Evolutionary conservation across 2,797 vertebrate genomes (phyloP).

Genomic region (Acomys russatus): DNA sequence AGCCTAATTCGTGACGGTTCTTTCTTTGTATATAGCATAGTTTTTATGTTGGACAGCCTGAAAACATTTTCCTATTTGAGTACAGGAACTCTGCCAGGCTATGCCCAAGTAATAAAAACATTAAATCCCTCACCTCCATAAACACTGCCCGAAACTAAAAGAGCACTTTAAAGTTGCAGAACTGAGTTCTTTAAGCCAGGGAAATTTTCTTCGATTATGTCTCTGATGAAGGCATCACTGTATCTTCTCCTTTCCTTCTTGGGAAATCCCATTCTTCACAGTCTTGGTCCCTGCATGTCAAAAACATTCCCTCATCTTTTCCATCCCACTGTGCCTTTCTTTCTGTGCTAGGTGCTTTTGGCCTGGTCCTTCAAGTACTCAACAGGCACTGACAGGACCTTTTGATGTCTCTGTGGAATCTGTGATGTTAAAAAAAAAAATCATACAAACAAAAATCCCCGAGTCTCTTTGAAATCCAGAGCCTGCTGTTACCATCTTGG

Average conservation of each 20-base stretch:
- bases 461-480: background rate
- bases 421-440: slow-evolving; percentile 5
- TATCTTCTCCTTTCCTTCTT: slow-evolving; percentile 32
- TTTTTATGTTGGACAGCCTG: slow-evolving; percentile 21
- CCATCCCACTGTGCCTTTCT: slow-evolving; percentile 32
- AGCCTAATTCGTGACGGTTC: background rate
- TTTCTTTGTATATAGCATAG: background rate
- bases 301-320: slow-evolving; percentile 15
- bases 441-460: background rate
- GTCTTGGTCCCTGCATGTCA: background rate
- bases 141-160: slow-evolving; percentile 2
- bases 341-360: background rate
- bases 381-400: background rate
- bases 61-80: slow-evolving; percentile 9
- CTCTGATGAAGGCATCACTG: slow-evolving; percentile 38
- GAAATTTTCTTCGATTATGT: slow-evolving; percentile 61
- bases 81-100: slow-evolving; percentile 31
- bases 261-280: slow-evolving; percentile 38
- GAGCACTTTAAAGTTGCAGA: slow-evolving; percentile 25
- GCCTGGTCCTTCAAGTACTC: background rate
- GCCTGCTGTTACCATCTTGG: background rate
- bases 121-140: background rate
- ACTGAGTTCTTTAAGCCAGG: slow-evolving; percentile 17
- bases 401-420: slow-evolving; percentile 13
- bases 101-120: background rate